Percentiles rank a stretch among this genome's conserved stretches.
Evolutionary conservation across 2,113 vertebrate species (phyloP).

Genomic region (Sorex araneus): DNA sequence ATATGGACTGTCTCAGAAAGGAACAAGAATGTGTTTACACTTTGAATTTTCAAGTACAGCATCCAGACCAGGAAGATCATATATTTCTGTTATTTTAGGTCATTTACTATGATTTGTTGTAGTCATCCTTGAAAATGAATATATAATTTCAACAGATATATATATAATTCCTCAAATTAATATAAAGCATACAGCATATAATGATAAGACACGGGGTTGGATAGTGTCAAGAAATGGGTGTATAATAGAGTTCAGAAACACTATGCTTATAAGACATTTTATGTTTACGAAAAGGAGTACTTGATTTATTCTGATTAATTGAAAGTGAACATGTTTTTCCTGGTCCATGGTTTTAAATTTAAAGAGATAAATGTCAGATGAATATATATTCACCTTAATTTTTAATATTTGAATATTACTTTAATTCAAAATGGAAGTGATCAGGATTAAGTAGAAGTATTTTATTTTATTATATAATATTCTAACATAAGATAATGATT

Average conservation of each 20-base stretch:
- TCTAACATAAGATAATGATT: no score
- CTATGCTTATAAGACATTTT: neutral
- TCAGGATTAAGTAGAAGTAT: no score
- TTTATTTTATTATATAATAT: no score
- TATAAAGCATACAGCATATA: constrained; percentile 19
- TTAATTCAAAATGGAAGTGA: no score
- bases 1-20: neutral
- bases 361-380: no score
- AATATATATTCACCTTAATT: no score
- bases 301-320: neutral
- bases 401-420: no score
- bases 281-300: neutral
- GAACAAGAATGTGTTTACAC: neutral
- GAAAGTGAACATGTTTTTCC: no score
- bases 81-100: neutral
- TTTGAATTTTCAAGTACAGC: neutral
- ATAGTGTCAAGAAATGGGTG: neutral
- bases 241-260: neutral
- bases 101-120: neutral
- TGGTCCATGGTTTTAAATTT: no score
- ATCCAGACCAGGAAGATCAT: neutral
- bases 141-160: neutral
- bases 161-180: neutral
- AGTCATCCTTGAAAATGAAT: neutral
- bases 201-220: neutral